Evolutionary conservation across 2,113 vertebrate species (phyloP).

Genomic region (Oenanthe oenanthe): DNA sequence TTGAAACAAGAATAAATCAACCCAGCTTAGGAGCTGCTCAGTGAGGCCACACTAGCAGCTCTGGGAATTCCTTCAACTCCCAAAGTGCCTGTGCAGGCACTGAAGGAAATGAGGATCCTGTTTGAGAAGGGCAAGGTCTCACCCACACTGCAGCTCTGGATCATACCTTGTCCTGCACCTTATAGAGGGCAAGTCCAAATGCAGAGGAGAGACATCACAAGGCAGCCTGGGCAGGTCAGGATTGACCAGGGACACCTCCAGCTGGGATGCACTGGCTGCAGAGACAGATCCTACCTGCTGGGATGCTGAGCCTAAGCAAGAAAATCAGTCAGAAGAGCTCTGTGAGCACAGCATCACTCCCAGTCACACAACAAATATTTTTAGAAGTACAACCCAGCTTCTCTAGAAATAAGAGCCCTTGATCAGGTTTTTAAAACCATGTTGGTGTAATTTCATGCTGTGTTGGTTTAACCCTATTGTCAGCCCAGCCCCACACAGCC

Average conservation of each 20-base stretch:
- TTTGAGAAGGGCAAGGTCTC: not conserved
- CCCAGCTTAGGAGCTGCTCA: not conserved
- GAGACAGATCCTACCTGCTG: not conserved
- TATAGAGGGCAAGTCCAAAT: not conserved
- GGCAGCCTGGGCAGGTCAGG: constrained; percentile 31
- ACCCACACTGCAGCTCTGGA: rapidly evolving
- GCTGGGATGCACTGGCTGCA: not conserved
- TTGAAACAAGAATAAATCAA: not conserved
- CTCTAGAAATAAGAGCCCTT: not conserved
- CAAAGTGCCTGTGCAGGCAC: not conserved
- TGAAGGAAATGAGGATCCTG: not conserved
- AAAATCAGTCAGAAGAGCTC: not conserved
- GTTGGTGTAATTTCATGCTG: not conserved
- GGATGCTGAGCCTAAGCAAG: not conserved
- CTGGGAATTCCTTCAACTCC: not conserved
- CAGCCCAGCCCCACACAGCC: not conserved
- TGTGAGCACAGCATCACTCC: not conserved
- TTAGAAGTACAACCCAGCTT: not conserved
- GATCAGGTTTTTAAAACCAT: not conserved
- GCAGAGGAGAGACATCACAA: constrained; percentile 36
- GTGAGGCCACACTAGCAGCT: not conserved
- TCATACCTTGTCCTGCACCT: constrained; percentile 70
- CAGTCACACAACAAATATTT: not conserved
- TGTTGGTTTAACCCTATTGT: not conserved
- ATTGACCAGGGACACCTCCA: constrained; percentile 49